Conservation (phyloP, 2,797 vertebrate genomes). For the Aeoliscus strigatus region DNA sequence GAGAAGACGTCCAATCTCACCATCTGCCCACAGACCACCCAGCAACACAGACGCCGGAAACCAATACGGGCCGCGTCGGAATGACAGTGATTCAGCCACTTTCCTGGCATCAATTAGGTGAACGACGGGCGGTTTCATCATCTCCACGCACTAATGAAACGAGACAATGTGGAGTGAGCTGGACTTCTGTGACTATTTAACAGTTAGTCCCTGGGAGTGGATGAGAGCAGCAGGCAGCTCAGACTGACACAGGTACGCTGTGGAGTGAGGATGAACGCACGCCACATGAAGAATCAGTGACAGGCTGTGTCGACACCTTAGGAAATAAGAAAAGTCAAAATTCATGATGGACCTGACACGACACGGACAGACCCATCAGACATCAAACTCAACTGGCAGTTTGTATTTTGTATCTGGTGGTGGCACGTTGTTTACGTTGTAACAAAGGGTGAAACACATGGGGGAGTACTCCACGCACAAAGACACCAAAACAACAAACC, state of each 20-base stretch:
- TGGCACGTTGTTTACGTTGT: too few species aligned
- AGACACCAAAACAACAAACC: too few species aligned
- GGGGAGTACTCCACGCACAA: too few species aligned
- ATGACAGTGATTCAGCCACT: constrained; percentile 28
- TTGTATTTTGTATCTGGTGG: too few species aligned
- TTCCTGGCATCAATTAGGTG: constrained; percentile 32
- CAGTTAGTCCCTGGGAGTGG: constrained; percentile 12
- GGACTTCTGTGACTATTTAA: constrained; percentile 20
- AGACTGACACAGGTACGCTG: constrained; percentile 20
- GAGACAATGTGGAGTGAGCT: constrained; percentile 9
- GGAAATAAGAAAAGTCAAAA: too few species aligned
- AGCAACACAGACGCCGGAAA: constrained; percentile 22
- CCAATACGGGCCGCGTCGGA: constrained; percentile 24
- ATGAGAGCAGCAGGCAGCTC: constrained; percentile 19
- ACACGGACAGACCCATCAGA: too few species aligned
- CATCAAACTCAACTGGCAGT: too few species aligned
- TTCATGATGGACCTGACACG: too few species aligned
- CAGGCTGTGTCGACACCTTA: too few species aligned
- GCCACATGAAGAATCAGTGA: too few species aligned
- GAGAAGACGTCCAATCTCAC: constrained; percentile 28
- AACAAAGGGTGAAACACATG: too few species aligned
- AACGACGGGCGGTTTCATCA: constrained; percentile 22
- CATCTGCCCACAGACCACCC: constrained; percentile 52
- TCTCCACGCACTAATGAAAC: constrained; percentile 20
- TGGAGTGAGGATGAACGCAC: too few species aligned